Evolutionary conservation across 92 coral and sea anemone species (phyloP), one percentile per base, ranked within the genome.

Genomic region (Palythoa grandis): DNA sequence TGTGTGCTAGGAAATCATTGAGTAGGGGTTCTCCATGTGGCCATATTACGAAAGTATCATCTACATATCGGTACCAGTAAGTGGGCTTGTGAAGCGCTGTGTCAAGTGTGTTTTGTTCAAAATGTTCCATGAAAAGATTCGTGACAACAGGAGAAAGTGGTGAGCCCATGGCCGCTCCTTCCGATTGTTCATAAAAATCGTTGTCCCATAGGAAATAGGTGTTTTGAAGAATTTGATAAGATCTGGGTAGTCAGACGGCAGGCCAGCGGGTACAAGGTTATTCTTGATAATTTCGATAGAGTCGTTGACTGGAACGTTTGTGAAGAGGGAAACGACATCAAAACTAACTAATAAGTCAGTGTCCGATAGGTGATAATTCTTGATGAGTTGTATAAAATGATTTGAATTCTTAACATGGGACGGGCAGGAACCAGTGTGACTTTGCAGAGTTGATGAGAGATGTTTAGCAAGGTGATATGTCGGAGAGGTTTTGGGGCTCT

Each of bases 41-140:
- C 82, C 82, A 76, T 76, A 76, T 76, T 11, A 60, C 63, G 58
- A 76, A 76, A 60, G 65, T 76, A 60, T 76, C 82, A 60, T 76
- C 82, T 50, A 76, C 56, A 53, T 53, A 60, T 60, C 29, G 39
- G 63, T 50, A 76, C 58, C 37, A 76, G 39, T 35, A 50, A 50
- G 58, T 24, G 65, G 58, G 82, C 65, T 76, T 5, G 63, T 76
- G 60, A 48, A 19, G 58, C 65, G 82, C 56, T 38, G 14, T 53
- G 23, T n/a, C 39, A 47, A 20, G 79, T 74, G 48, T 29, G 47
- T 40, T 40, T 40, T 40, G 47, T 40, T 40, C 79, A 53, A 74
- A 74, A 74, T 74, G 79, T 37, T 74, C 57, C 79, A 74, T 74
- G 79, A 39, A 74, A 53, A 74, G 48, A 74, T 74, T 74, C 2